Evolutionary conservation across 2,113 vertebrate genomes (phyloP), one percentile per base, ranked within the genome.

Genomic region (Chloropsis cyanopogon): DNA sequence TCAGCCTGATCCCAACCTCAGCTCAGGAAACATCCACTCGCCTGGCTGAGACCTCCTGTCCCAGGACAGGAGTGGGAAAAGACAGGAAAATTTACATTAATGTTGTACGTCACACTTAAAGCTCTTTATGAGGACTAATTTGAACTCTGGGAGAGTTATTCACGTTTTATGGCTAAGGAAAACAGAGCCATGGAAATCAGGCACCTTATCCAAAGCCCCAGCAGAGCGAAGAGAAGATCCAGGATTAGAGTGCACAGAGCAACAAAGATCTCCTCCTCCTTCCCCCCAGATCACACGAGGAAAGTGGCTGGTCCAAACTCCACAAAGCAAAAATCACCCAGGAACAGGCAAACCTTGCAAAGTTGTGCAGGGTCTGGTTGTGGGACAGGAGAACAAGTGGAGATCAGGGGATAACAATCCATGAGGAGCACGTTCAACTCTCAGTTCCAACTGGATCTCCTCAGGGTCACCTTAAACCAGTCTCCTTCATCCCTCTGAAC

Each of bases 341-440:
- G 57, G 29, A 83, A 19, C 47, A 52, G 52, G 46, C 22, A 86
- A 60, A 77, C 14, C 46, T 61, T 2, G 0, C 21, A 14, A 52
- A 60, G 52, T 1, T 13, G 26, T 2, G 23, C 12, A 15, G 44
- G 39, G 24, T 53, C n/a, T 5, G 4, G 18, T 26, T 68, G 53
- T 28, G 54, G 41, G 49, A 61, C 10, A 37, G 37, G 46, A 60
- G 46, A 47, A 50, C 12, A 39, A 50, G 23, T 3, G 15, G 63
- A 16, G 69, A 49, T n/a, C 1, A 10, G 1, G 1, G 23, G n/a
- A n/a, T 3, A 3, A 20, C 1, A 3, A 31, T 33, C 71, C 10
- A 1, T 1, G 46, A 66, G 76, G 72, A 90, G 42, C 29, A 3
- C 0, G 0, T 46, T 53, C 69, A 35, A 1, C 26, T 21, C 78